Conservation (phyloP, 2,797 vertebrate species). For the Psittacula echo region DNA sequence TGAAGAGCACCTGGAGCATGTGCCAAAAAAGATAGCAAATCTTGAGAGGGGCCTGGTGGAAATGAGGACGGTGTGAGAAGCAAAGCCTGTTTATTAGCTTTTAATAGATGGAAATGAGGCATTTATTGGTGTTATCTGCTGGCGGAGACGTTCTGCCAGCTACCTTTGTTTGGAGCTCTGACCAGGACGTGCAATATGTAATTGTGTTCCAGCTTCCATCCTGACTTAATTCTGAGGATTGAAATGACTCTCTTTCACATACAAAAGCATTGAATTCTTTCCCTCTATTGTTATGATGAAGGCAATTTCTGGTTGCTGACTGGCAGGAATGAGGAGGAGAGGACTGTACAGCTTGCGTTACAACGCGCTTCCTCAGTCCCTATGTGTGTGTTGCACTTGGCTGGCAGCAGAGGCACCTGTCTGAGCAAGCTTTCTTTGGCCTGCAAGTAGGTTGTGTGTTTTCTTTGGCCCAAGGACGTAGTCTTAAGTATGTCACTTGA, state of each 20-base stretch:
- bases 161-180: conserved; percentile 28
- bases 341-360: not conserved
- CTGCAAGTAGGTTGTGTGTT: not conserved
- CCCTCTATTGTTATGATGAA: not conserved
- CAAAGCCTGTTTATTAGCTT: not conserved
- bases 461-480: not conserved
- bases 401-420: not conserved
- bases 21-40: conserved; percentile 2
- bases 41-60: not conserved
- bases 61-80: not conserved
- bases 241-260: conserved; percentile 2
- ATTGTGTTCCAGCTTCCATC: conserved; percentile 37
- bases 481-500: not conserved
- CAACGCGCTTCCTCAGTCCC: not conserved
- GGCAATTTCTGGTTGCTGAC: conserved; percentile 28
- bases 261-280: not conserved
- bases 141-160: not conserved
- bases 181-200: not conserved
- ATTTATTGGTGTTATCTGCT: conserved; percentile 30
- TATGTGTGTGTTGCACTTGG: not conserved
- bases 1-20: conserved; percentile 21
- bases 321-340: not conserved
- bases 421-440: not conserved
- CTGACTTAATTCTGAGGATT: not conserved
- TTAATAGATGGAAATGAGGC: conserved; percentile 19